phyloP scores from a whole-genome alignment of 2,113 vertebrate genomes.

The Dipodomys stephensi region DNA sequence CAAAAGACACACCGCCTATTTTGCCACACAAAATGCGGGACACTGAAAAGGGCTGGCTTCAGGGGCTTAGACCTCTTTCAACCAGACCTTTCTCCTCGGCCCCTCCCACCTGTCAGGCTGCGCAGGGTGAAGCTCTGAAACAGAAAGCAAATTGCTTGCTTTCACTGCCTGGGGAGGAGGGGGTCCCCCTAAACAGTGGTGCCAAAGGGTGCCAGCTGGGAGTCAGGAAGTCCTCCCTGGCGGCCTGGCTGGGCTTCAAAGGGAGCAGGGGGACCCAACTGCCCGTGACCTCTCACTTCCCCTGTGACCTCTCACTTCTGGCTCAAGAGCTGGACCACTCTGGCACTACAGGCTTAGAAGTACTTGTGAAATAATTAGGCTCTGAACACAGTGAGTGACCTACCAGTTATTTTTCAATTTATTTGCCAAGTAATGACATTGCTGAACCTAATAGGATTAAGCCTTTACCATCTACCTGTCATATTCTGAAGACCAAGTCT shows the following conservation, averaged over 20 bases:
- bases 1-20: slow-evolving; percentile 78
- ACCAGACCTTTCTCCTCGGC: slow-evolving; percentile 55
- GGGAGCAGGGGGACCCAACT: background rate
- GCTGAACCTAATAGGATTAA: background rate
- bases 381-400: background rate
- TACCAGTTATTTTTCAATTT: background rate
- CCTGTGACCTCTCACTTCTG: background rate
- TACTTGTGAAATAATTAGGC: background rate
- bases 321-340: background rate
- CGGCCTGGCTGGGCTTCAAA: background rate
- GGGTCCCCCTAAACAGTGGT: background rate
- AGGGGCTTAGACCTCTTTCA: slow-evolving; percentile 70
- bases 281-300: no score
- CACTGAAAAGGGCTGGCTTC: slow-evolving; percentile 68
- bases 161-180: fast-evolving
- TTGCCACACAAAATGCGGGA: slow-evolving; percentile 40
- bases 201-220: slow-evolving; percentile 78
- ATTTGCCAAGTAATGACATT: background rate
- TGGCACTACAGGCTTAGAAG: background rate
- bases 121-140: background rate
- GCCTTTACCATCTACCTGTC: background rate
- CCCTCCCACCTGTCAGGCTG: slow-evolving; percentile 79
- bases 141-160: slow-evolving; percentile 56
- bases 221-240: background rate
- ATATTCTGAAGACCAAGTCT: background rate